These are phyloP conservation scores for Sebastes aleutianus DNA, from an alignment of 2,797 vertebrate species.

Conservation along the genomic window DNA sequence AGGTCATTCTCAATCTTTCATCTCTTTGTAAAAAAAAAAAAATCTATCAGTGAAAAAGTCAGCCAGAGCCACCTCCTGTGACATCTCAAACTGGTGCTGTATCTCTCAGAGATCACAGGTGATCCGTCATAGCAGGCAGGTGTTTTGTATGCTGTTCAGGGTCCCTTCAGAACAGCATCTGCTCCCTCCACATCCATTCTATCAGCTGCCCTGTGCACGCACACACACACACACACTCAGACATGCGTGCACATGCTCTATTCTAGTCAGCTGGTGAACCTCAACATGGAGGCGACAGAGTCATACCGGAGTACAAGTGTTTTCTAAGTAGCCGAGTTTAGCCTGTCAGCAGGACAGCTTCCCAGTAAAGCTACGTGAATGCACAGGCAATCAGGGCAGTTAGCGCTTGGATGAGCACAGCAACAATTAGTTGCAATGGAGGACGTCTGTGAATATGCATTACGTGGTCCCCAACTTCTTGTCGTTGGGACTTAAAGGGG, in stretches of 20 bases:
- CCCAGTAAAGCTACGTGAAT: slow-evolving; percentile 37
- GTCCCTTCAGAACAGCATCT: slow-evolving; percentile 65
- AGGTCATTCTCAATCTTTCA: slow-evolving; percentile 62
- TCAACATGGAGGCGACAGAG: slow-evolving; percentile 33
- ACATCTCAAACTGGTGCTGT: slow-evolving; percentile 64
- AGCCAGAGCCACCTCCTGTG: slow-evolving; percentile 58
- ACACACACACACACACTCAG: neutral
- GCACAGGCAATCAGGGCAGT: slow-evolving; percentile 32
- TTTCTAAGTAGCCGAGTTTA: slow-evolving; percentile 42
- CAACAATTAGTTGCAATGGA: slow-evolving; percentile 64
- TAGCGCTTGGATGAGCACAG: slow-evolving; percentile 42
- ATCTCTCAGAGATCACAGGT: slow-evolving; percentile 70
- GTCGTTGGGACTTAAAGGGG: slow-evolving; percentile 51
- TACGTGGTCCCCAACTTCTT: slow-evolving; percentile 28
- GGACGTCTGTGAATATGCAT: slow-evolving; percentile 67
- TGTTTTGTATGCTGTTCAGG: slow-evolving; percentile 74
- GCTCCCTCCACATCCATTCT: slow-evolving; percentile 52
- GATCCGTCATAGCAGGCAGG: slow-evolving; percentile 79
- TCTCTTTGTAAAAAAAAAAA: slow-evolving; percentile 46
- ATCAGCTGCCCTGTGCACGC: slow-evolving; percentile 3
- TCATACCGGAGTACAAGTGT: slow-evolving; percentile 23
- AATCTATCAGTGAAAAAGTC: slow-evolving; percentile 59
- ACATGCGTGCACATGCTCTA: neutral
- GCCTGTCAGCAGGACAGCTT: slow-evolving; percentile 34
- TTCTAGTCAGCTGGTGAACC: slow-evolving; percentile 34